These are phyloP conservation scores for Gavia stellata DNA, from an alignment of 2,113 vertebrate genomes.

Conservation along the genomic window DNA sequence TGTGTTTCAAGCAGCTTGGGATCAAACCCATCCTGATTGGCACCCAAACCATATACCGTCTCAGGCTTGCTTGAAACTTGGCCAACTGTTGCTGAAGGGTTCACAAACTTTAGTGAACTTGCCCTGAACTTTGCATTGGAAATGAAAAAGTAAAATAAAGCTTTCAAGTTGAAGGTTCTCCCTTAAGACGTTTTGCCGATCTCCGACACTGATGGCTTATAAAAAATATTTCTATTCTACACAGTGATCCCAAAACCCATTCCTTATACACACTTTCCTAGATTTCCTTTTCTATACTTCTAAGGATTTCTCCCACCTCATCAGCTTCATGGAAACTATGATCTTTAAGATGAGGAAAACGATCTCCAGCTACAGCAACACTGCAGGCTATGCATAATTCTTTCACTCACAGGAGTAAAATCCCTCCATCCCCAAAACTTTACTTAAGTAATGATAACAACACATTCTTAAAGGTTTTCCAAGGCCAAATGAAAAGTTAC, in stretches of 20 bases:
- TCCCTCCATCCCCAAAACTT: not conserved
- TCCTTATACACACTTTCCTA: not conserved
- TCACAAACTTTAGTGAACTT: conserved; percentile 13
- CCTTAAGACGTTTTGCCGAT: not conserved
- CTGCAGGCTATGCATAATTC: not conserved
- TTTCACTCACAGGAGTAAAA: not conserved
- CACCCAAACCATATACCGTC: conserved; percentile 3
- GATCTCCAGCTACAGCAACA: not conserved
- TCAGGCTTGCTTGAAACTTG: not conserved
- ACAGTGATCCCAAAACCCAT: not conserved
- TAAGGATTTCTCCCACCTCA: not conserved
- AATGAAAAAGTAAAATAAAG: conserved; percentile 20
- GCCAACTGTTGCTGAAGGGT: not conserved
- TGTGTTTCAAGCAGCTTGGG: not conserved
- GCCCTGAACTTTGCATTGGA: conserved; percentile 27
- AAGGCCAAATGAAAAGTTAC: not conserved
- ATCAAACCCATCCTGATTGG: not conserved
- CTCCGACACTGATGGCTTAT: not conserved
- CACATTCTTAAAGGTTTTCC: not conserved
- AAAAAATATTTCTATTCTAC: not conserved
- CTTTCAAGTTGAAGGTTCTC: not conserved
- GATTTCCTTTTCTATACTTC: not conserved
- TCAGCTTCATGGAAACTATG: not conserved
- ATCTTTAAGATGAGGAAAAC: not conserved
- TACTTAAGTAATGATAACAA: not conserved